Base-by-base conservation (phyloP, 2,888 invertebrate genomes). In the Eupeodes luniger region DNA sequence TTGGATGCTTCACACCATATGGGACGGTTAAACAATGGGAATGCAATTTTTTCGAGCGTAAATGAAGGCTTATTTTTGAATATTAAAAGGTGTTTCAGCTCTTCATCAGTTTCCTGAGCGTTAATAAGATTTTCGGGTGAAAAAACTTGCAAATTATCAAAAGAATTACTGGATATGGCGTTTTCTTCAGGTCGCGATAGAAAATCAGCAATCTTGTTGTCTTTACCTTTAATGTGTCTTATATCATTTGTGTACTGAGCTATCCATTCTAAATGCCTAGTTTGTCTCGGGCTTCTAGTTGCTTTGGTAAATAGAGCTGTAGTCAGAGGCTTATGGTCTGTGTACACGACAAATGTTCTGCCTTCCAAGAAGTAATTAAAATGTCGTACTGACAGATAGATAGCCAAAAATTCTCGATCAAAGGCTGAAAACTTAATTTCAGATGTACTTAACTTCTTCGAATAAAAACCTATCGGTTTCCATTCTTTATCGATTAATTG, bases 121-220 rank as follows among this genome's bases (percentile, higher is more conserved):
- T n/a, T n/a, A n/a, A n/a, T n/a, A n/a, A 14, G 14, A 49, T 12
- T 49, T 49, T 49, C 96, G 90, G 96, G 59, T 96, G 90, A 96
- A 96, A 64, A 62, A 5, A 27, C 36, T 16, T 59, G 59, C 40
- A 49, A 14, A 4, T 49, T 14, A n/a, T 14, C 3, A 16, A 3
- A n/a, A 1, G 10, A 14, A 12, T 14, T 9, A 14, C 27, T 51
- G 1, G 2, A 12, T 5, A 74, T 51, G 0, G 16, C 5, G 53
- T 12, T 74, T 34, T 49, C 74, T 36, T 74, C 74, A 1, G 74
- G 74, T 36, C 61, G 19, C 7, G 61, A 74, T 10, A 74, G 9
- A 2, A 61, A 74, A 49, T 74, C 49, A 11, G 74, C 74, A 1
- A 74, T 47, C 6, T 3, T 19, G 19, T 74, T 74, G 36, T 74